A percentile compares a stretch with the other conserved stretches of the same genome.
Conservation (phyloP, 2,113 vertebrate genomes). For the Aix galericulata region DNA sequence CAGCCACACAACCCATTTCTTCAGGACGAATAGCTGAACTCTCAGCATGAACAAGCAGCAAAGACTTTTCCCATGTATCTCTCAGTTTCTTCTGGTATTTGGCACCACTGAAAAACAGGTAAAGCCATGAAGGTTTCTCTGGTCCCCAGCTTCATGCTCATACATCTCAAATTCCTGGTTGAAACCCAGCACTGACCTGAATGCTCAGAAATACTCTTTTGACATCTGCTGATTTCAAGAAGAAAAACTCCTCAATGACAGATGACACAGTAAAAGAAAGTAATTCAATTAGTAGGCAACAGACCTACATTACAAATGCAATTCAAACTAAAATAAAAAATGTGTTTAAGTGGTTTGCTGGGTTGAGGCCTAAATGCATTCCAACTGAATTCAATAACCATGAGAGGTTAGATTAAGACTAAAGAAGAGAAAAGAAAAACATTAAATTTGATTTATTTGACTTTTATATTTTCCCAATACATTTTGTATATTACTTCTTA, state of each 20-base stretch:
- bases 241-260: not conserved
- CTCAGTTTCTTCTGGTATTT: no score
- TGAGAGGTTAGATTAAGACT: not conserved
- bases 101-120: not conserved
- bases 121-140: not conserved
- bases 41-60: no score
- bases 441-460: not conserved
- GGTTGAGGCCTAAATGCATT: not conserved
- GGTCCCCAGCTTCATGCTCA: fast-evolving
- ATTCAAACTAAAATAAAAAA: not conserved
- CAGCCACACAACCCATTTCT: not conserved
- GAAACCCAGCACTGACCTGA: not conserved
- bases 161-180: not conserved
- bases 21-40: not conserved
- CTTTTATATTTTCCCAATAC: not conserved
- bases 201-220: not conserved
- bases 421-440: not conserved
- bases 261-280: not conserved
- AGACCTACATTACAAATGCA: not conserved
- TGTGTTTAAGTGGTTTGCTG: not conserved
- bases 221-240: not conserved
- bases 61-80: not conserved
- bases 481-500: not conserved
- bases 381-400: not conserved
- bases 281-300: not conserved